Evolutionary conservation across 2,888 invertebrate species (phyloP).

Genomic region (Therioaphis trifolii): DNA sequence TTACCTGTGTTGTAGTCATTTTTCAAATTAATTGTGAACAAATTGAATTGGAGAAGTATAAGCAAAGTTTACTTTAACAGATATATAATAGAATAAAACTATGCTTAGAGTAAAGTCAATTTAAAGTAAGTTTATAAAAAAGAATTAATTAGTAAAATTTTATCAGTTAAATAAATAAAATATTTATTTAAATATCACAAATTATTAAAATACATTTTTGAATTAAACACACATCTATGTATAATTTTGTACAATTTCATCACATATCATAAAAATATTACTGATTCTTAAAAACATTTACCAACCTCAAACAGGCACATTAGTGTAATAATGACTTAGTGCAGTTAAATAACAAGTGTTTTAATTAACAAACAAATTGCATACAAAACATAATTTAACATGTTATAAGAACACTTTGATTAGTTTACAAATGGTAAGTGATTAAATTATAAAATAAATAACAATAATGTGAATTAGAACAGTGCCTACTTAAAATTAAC

Average conservation of each 20-base stretch:
- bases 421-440: constrained; percentile 16
- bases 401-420: constrained; percentile 12
- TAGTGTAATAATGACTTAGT: background rate
- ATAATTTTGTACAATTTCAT: constrained; percentile 1
- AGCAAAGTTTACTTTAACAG: no score
- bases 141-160: background rate
- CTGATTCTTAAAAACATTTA: background rate
- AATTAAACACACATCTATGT: background rate
- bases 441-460: constrained; percentile 52
- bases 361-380: background rate
- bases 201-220: constrained; percentile 13
- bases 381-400: background rate
- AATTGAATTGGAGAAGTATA: no score
- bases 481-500: constrained; percentile 20
- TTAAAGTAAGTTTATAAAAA: no score
- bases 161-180: constrained; percentile 31
- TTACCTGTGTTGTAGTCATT: no score
- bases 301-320: background rate
- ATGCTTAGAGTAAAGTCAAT: no score
- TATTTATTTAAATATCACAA: background rate
- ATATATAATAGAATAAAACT: no score
- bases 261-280: background rate
- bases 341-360: constrained; percentile 28
- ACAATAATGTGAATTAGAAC: constrained; percentile 32
- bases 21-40: no score